Evolutionary conservation across 1,140 invertebrate genomes (phyloP).

Genomic region (Globodera ellingtonae): DNA sequence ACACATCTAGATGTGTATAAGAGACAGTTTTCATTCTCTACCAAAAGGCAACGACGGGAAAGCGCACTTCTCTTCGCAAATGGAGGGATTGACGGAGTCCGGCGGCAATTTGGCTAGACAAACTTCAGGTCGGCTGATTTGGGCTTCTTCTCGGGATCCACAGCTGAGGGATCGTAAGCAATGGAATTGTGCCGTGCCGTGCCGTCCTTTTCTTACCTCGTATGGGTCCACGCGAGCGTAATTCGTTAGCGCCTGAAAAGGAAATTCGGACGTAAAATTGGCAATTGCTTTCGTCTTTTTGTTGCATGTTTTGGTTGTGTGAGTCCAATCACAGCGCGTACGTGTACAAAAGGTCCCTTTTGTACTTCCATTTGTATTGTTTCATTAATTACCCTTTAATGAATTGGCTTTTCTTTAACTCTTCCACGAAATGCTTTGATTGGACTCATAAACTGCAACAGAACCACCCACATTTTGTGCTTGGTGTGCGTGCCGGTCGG

Average conservation of each 20-base stretch:
- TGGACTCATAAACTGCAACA: too few relatives aligned
- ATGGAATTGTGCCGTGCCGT: not conserved
- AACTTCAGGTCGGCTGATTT: conserved; percentile 7
- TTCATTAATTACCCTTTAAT: too few relatives aligned
- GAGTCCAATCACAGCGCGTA: too few relatives aligned
- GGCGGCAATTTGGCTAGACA: not conserved
- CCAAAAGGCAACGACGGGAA: not conserved
- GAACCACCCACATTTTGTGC: not conserved
- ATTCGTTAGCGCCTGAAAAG: conserved; percentile 37
- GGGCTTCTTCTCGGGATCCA: conserved; percentile 23
- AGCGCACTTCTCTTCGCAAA: not conserved
- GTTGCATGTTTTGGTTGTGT: too few relatives aligned
- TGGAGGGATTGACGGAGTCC: not conserved
- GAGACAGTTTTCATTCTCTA: too few relatives aligned
- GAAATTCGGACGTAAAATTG: not conserved
- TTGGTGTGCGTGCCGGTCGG: conserved; percentile 8
- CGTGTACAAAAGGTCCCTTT: not conserved
- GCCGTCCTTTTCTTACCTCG: not conserved
- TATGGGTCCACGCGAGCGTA: conserved; percentile 34
- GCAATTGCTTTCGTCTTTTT: too few relatives aligned
- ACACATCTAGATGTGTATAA: too few relatives aligned
- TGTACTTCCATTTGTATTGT: not conserved
- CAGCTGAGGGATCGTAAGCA: conserved; percentile 6
- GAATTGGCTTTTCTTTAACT: too few relatives aligned
- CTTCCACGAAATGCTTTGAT: too few relatives aligned